A percentile compares a stretch with the other conserved stretches of the same genome.
phyloP scores from a whole-genome alignment of 2,888 invertebrate genomes.

The Spisula subtruncata region DNA sequence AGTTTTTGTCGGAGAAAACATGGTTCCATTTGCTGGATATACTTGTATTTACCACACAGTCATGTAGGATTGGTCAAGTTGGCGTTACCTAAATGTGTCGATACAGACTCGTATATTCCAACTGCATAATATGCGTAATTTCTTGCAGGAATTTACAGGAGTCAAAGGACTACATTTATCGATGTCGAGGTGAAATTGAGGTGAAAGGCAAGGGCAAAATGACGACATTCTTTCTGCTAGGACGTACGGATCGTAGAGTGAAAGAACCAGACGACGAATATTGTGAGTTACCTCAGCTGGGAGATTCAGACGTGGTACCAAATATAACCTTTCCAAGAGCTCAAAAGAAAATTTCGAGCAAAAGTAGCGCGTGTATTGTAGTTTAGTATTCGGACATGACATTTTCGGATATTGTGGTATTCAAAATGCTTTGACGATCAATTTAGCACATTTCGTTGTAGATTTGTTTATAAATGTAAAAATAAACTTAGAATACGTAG shows the following conservation, averaged over 20 bases:
- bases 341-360: constrained; percentile 23
- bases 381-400: neutral
- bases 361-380: constrained; percentile 28
- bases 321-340: constrained; percentile 1
- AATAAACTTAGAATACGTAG: neutral
- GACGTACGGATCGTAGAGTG: constrained; percentile 53
- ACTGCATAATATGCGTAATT: neutral
- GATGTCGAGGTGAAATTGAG: constrained; percentile 75
- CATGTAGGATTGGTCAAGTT: too few relatives aligned
- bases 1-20: too few relatives aligned
- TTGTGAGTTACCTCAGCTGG: constrained; percentile 63
- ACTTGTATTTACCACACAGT: too few relatives aligned
- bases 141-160: constrained; percentile 61
- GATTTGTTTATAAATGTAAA: neutral
- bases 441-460: neutral
- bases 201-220: constrained; percentile 82
- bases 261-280: constrained; percentile 77
- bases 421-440: constrained; percentile 11
- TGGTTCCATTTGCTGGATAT: too few relatives aligned
- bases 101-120: too few relatives aligned
- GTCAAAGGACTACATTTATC: constrained; percentile 58
- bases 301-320: neutral
- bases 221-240: constrained; percentile 80
- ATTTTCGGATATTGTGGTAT: neutral
- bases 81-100: too few relatives aligned